These are phyloP conservation scores for Cottoperca gobio DNA, from an alignment of 2,797 vertebrate genomes.

Conservation along the genomic window DNA sequence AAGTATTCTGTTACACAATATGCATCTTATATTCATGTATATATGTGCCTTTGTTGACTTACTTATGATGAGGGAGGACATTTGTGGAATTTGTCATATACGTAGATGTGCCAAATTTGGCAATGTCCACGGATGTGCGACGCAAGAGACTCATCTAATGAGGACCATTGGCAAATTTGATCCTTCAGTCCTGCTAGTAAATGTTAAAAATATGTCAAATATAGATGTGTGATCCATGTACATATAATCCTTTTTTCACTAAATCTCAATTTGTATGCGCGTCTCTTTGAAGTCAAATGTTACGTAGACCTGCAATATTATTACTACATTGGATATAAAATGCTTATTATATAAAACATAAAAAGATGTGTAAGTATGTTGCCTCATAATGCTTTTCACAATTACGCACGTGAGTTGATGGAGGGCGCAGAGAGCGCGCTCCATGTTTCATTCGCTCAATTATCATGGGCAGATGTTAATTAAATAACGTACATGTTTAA, in stretches of 20 bases:
- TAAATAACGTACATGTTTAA: not conserved
- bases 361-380: not conserved
- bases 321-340: not conserved
- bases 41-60: not conserved
- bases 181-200: not conserved
- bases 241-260: not conserved
- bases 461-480: not conserved
- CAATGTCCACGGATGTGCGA: slow-evolving; percentile 31
- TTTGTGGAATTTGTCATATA: slow-evolving; percentile 22
- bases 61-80: not conserved
- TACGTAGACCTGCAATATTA: not conserved
- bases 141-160: slow-evolving; percentile 4
- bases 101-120: slow-evolving; percentile 45
- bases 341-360: not conserved
- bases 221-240: not conserved
- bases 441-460: not conserved
- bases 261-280: not conserved
- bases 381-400: not conserved
- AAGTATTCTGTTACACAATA: slow-evolving; percentile 61
- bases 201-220: slow-evolving; percentile 5
- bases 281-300: not conserved
- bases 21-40: not conserved
- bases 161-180: slow-evolving; percentile 3
- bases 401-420: slow-evolving; percentile 39
- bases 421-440: slow-evolving; percentile 19